phyloP scores from a whole-genome alignment of 2,888 invertebrate genomes.

The Tachina grossa region DNA sequence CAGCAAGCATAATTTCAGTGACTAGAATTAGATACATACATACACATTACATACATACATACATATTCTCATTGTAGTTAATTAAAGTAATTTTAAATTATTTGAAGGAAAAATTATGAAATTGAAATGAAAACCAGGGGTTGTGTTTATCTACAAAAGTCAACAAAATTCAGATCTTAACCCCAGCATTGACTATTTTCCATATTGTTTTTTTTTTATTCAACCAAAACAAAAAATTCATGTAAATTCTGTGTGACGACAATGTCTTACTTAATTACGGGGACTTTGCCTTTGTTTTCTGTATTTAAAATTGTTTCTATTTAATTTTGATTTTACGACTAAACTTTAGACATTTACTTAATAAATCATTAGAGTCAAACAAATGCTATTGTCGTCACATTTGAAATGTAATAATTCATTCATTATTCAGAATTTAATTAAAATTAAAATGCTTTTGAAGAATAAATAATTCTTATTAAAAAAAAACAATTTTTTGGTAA shows the following conservation, averaged over 20 bases:
- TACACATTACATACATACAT: too few species aligned
- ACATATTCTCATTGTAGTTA: too few species aligned
- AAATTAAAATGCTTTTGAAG: neutral
- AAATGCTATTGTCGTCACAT: slow-evolving; percentile 26
- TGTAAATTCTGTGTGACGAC: slow-evolving; percentile 20
- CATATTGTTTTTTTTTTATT: too few species aligned
- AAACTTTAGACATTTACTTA: slow-evolving; percentile 16
- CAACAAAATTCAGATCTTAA: too few species aligned
- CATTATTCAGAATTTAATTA: neutral
- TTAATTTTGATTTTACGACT: neutral
- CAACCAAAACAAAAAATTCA: neutral
- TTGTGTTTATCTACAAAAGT: neutral
- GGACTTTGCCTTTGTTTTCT: slow-evolving; percentile 12
- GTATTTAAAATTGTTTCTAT: neutral
- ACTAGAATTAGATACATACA: too few species aligned
- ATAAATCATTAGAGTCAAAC: slow-evolving; percentile 8
- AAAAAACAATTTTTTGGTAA: too few species aligned
- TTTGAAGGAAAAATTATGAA: too few species aligned
- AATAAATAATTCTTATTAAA: too few species aligned
- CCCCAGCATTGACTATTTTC: too few species aligned
- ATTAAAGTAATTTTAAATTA: too few species aligned
- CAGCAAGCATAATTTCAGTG: too few species aligned
- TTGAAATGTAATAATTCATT: slow-evolving; percentile 1
- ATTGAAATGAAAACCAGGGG: too few species aligned
- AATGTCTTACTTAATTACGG: slow-evolving; percentile 5